Evolutionary conservation across 2,888 invertebrate species (phyloP).

Genomic region (Ormyrus thymus): DNA sequence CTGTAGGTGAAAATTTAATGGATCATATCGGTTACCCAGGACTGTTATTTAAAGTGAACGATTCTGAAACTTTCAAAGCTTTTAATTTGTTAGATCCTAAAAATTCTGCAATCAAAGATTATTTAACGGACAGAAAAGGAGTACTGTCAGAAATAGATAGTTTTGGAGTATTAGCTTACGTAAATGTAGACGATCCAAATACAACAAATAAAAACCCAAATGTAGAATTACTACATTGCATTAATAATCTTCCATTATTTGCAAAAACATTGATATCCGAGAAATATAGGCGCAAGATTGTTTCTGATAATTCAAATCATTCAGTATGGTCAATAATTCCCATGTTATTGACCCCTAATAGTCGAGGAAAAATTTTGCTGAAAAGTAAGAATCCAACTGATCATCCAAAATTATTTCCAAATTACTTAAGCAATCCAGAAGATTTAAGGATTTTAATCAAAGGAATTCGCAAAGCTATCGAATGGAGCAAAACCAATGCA

Average conservation of each 20-base stretch:
- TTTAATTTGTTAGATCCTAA: slow-evolving; percentile 48
- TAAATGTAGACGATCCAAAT: slow-evolving; percentile 79
- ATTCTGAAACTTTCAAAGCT: slow-evolving; percentile 57
- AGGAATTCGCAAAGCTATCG: slow-evolving; percentile 73
- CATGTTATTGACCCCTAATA: slow-evolving; percentile 67
- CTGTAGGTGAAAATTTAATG: slow-evolving; percentile 83
- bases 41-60: slow-evolving; percentile 78
- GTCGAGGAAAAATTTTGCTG: slow-evolving; percentile 77
- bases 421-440: slow-evolving; percentile 80
- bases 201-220: slow-evolving; percentile 70
- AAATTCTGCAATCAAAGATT: slow-evolving; percentile 72
- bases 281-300: not conserved
- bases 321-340: not conserved
- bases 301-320: not conserved
- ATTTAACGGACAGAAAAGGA: slow-evolving; percentile 77
- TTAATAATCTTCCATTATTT: not conserved
- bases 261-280: not conserved
- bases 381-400: slow-evolving; percentile 76
- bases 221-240: not conserved
- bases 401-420: slow-evolving; percentile 82
- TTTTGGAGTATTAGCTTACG: slow-evolving; percentile 81
- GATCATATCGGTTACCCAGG: slow-evolving; percentile 83
- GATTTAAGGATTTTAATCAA: slow-evolving; percentile 79
- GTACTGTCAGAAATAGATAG: slow-evolving; percentile 80
- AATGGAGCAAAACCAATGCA: slow-evolving; percentile 78